These are phyloP conservation scores for Hemithea aestivaria DNA, from an alignment of 2,888 invertebrate species.

Conservation along the genomic window DNA sequence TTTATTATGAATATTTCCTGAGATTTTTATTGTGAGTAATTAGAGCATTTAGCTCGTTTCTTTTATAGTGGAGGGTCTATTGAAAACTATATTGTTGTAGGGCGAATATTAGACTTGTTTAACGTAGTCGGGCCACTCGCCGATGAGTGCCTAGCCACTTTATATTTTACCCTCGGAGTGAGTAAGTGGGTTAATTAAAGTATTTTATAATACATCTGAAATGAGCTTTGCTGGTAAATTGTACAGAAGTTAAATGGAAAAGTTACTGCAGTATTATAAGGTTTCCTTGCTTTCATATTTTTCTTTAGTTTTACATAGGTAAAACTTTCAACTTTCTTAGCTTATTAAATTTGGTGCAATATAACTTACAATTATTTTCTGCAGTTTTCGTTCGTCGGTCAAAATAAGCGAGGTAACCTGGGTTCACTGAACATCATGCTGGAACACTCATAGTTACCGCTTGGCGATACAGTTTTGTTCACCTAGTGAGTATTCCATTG, in stretches of 20 bases:
- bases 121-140: constrained; percentile 32
- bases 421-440: too few relatives aligned
- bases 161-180: constrained; percentile 30
- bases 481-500: too few relatives aligned
- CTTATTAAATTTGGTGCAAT: too few relatives aligned
- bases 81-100: constrained; percentile 18
- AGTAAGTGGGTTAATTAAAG: constrained; percentile 63
- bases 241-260: constrained; percentile 10
- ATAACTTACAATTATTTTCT: too few relatives aligned
- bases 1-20: constrained; percentile 11
- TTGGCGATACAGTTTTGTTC: too few relatives aligned
- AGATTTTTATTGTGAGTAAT: constrained; percentile 16
- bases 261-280: constrained; percentile 7
- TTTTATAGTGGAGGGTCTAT: constrained; percentile 11
- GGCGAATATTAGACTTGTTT: constrained; percentile 34
- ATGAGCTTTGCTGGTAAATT: constrained; percentile 8
- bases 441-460: too few relatives aligned
- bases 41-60: constrained; percentile 14
- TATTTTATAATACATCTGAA: constrained; percentile 16
- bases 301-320: background rate
- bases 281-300: constrained; percentile 3
- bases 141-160: constrained; percentile 39
- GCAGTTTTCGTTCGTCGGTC: too few relatives aligned
- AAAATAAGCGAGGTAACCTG: too few relatives aligned
- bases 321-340: too few relatives aligned